These are phyloP conservation scores for Erpetoichthys calabaricus DNA, from an alignment of 2,797 vertebrate genomes.

Conservation along the genomic window DNA sequence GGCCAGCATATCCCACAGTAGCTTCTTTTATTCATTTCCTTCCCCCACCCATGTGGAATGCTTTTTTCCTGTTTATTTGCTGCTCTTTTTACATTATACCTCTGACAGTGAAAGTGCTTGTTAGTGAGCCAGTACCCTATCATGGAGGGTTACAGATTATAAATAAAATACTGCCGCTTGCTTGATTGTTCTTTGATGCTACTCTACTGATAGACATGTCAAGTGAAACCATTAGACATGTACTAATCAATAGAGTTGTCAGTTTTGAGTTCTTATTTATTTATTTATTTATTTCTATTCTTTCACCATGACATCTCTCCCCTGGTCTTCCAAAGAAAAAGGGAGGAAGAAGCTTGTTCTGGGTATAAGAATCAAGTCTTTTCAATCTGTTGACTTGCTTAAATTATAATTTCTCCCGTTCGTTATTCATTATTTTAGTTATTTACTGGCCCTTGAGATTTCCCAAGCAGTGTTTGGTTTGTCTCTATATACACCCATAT, in stretches of 20 bases:
- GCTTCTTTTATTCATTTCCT: too few relatives aligned
- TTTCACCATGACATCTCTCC: slow-evolving; percentile 3
- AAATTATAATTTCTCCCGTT: too few relatives aligned
- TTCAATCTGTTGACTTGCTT: too few relatives aligned
- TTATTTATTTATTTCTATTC: slow-evolving; percentile 10
- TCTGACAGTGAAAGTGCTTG: slow-evolving; percentile 2
- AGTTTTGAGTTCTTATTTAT: background rate
- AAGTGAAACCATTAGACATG: slow-evolving; percentile 4
- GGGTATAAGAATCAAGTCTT: too few relatives aligned
- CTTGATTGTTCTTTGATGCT: slow-evolving; percentile 4
- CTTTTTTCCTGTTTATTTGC: too few relatives aligned
- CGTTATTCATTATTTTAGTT: too few relatives aligned
- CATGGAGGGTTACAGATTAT: background rate
- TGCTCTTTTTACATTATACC: background rate
- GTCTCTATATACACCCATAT: too few relatives aligned
- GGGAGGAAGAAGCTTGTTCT: too few relatives aligned
- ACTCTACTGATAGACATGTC: background rate
- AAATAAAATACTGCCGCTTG: background rate
- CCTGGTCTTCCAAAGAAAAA: background rate
- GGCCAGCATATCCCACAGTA: too few relatives aligned
- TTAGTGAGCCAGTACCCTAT: background rate
- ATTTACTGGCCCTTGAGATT: too few relatives aligned
- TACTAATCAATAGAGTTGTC: slow-evolving; percentile 6
- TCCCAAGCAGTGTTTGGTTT: too few relatives aligned
- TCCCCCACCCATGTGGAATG: too few relatives aligned